Conservation (phyloP, 1,140 invertebrate genomes). For the Bombus consobrinus region DNA sequence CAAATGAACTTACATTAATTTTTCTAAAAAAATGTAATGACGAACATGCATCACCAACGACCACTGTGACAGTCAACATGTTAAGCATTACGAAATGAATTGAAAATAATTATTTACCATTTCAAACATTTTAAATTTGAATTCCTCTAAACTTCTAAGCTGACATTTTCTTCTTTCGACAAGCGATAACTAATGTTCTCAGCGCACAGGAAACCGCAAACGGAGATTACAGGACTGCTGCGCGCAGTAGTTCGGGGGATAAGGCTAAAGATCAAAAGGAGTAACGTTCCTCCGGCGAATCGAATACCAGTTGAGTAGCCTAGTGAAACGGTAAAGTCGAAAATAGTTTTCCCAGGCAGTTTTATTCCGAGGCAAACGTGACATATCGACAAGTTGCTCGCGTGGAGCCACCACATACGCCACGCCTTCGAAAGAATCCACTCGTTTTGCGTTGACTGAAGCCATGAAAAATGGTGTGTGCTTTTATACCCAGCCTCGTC, state of each 20-base stretch:
- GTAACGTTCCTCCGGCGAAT: neutral
- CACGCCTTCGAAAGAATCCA: slow-evolving; percentile 25
- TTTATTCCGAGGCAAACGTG: slow-evolving; percentile 36
- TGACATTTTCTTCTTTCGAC: neutral
- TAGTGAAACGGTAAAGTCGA: slow-evolving; percentile 9
- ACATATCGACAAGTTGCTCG: slow-evolving; percentile 56
- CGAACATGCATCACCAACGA: no score
- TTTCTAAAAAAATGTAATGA: no score
- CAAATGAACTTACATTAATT: neutral
- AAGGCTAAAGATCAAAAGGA: neutral
- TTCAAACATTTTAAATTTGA: no score
- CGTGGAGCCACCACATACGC: neutral
- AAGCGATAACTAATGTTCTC: neutral
- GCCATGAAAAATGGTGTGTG: slow-evolving; percentile 55
- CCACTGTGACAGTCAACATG: no score
- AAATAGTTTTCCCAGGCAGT: slow-evolving; percentile 20
- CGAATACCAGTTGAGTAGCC: slow-evolving; percentile 13
- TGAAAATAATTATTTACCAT: no score
- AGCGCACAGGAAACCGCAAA: neutral
- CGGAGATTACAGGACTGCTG: neutral
- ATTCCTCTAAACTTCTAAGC: no score
- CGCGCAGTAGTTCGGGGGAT: neutral
- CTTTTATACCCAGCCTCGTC: slow-evolving; percentile 40
- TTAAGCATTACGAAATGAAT: no score
- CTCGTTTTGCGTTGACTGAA: slow-evolving; percentile 33